Evolutionary conservation across 1,140 invertebrate genomes (phyloP).

Genomic region (Eulimnadia texana): DNA sequence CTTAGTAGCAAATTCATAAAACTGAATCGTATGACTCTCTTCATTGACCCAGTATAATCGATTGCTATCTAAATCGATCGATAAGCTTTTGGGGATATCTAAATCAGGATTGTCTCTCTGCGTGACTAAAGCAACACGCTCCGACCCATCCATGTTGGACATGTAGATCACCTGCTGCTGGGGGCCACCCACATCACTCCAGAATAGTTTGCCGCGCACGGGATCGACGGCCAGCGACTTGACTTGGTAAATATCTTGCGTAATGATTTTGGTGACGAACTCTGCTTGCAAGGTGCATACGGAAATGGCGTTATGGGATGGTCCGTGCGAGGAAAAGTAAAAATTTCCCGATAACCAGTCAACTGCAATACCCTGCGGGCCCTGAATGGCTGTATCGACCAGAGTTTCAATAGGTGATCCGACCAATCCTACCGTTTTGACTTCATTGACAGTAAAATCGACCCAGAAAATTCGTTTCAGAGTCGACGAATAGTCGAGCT

Average conservation of each 20-base stretch:
- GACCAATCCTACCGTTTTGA: constrained; percentile 50
- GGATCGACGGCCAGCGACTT: constrained; percentile 50
- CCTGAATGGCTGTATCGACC: constrained; percentile 49
- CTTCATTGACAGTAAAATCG: constrained; percentile 46
- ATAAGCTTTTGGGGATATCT: constrained; percentile 32
- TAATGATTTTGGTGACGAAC: constrained; percentile 39
- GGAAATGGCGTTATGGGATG: constrained; percentile 38
- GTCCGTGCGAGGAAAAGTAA: constrained; percentile 43
- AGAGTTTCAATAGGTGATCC: constrained; percentile 49
- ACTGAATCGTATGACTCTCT: constrained; percentile 38
- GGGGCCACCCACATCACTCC: constrained; percentile 30
- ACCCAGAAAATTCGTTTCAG: constrained; percentile 60
- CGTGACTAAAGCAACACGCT: constrained; percentile 32
- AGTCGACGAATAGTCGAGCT: constrained; percentile 50
- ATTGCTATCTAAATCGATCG: constrained; percentile 40
- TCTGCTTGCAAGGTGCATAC: constrained; percentile 57
- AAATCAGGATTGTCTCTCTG: constrained; percentile 23
- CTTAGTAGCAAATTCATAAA: constrained; percentile 38
- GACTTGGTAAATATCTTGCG: constrained; percentile 26
- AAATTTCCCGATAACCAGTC: constrained; percentile 64
- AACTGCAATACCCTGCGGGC: constrained; percentile 43
- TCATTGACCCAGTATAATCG: constrained; percentile 50
- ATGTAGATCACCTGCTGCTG: constrained; percentile 37
- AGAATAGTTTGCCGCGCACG: constrained; percentile 38
- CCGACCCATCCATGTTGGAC: constrained; percentile 48